These are phyloP conservation scores for Meteorus cinctellus DNA, from an alignment of 2,888 invertebrate genomes.

Conservation along the genomic window DNA sequence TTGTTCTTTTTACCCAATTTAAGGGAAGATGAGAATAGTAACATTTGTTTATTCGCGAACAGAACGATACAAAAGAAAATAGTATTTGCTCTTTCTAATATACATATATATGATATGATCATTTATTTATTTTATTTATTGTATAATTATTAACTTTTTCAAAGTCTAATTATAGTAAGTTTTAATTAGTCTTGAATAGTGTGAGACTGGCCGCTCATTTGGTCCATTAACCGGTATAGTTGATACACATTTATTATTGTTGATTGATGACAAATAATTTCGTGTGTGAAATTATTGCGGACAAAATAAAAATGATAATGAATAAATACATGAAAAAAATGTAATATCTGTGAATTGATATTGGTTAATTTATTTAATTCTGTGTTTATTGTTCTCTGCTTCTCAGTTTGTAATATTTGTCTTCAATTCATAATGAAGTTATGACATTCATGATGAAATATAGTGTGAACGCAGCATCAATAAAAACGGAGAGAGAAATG, in stretches of 20 bases:
- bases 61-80: background rate
- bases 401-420: background rate
- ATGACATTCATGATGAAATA: too few species aligned
- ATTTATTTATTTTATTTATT: conserved; percentile 5
- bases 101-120: background rate
- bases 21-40: background rate
- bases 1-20: background rate
- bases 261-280: conserved; percentile 36
- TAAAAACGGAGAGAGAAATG: background rate
- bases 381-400: background rate
- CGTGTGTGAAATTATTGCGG: conserved; percentile 37
- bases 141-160: background rate
- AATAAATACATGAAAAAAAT: background rate
- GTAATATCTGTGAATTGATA: background rate
- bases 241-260: conserved; percentile 7
- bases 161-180: background rate
- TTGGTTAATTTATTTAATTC: background rate
- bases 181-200: background rate
- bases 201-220: background rate
- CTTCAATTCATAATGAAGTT: background rate
- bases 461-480: background rate
- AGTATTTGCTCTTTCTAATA: background rate
- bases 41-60: background rate
- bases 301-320: background rate
- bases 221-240: background rate